Evolutionary conservation across 2,888 invertebrate genomes (phyloP).

Genomic region (Melieria picta): DNA sequence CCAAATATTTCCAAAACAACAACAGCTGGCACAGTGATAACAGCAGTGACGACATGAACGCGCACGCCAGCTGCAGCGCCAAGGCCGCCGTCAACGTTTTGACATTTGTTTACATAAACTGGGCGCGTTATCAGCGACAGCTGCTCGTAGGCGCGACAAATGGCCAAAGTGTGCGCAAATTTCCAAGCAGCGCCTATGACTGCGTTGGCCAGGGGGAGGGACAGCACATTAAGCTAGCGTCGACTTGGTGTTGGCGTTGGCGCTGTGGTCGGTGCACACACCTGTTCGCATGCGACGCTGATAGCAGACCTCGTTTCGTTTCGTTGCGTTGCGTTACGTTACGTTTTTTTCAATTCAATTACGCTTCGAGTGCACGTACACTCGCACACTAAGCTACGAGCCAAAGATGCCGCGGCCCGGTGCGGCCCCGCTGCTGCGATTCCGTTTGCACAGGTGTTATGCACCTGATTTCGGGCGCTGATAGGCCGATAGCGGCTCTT

Average conservation of each 20-base stretch:
- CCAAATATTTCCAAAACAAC: neutral
- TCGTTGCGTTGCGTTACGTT: neutral
- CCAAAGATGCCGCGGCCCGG: too few relatives aligned
- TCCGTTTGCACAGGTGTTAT: too few relatives aligned
- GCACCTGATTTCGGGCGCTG: too few relatives aligned
- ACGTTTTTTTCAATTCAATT: neutral
- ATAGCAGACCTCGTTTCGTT: neutral
- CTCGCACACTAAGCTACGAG: too few relatives aligned
- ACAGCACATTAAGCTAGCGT: too few relatives aligned
- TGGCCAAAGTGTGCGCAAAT: too few relatives aligned
- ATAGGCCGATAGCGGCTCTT: too few relatives aligned
- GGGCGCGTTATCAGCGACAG: neutral
- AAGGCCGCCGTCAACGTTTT: neutral
- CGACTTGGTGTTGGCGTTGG: neutral
- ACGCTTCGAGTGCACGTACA: too few relatives aligned
- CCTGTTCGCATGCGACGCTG: neutral
- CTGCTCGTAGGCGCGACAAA: too few relatives aligned
- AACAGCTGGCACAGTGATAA: neutral
- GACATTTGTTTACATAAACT: slow-evolving; percentile 7
- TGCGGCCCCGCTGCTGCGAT: too few relatives aligned
- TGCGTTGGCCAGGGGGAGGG: too few relatives aligned
- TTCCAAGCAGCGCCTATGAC: too few relatives aligned
- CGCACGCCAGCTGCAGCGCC: neutral
- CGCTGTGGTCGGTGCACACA: neutral
- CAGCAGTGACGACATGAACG: neutral